Evolutionary conservation across 2,888 invertebrate species (phyloP).

Genomic region (Horisme vitalbata): DNA sequence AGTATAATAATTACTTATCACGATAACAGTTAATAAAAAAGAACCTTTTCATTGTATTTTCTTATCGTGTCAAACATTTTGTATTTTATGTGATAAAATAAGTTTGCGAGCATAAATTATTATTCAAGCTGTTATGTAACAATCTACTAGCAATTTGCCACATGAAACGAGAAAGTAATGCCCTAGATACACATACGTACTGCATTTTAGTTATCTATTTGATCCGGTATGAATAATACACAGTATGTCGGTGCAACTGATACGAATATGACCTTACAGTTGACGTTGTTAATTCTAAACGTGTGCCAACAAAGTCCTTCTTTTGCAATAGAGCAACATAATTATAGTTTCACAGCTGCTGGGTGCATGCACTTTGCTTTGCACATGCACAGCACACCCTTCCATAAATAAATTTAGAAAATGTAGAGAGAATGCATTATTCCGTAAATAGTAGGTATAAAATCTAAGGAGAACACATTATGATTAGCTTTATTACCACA

Average conservation of each 20-base stretch:
- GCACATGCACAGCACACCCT: too few relatives aligned
- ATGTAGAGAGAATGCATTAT: too few relatives aligned
- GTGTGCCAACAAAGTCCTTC: constrained; percentile 29
- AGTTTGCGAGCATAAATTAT: constrained; percentile 7
- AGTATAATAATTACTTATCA: constrained; percentile 2
- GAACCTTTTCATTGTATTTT: background rate
- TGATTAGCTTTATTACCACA: background rate
- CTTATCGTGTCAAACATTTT: background rate
- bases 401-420: too few relatives aligned
- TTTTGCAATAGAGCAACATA: constrained; percentile 26
- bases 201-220: constrained; percentile 6
- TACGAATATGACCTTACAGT: constrained; percentile 31
- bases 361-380: constrained; percentile 14
- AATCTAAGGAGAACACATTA: background rate
- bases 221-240: constrained; percentile 15
- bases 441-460: constrained; percentile 6
- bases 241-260: constrained; percentile 25
- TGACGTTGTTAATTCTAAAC: constrained; percentile 32
- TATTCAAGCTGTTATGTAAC: background rate
- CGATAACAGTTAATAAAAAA: background rate
- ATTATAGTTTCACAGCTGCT: constrained; percentile 26
- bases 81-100: background rate
- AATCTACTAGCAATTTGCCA: background rate
- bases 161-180: constrained; percentile 23
- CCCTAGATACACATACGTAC: background rate